Percentiles rank a stretch among this genome's conserved stretches.
phyloP scores from a whole-genome alignment of 2,797 vertebrate genomes.

The Otus scops region DNA sequence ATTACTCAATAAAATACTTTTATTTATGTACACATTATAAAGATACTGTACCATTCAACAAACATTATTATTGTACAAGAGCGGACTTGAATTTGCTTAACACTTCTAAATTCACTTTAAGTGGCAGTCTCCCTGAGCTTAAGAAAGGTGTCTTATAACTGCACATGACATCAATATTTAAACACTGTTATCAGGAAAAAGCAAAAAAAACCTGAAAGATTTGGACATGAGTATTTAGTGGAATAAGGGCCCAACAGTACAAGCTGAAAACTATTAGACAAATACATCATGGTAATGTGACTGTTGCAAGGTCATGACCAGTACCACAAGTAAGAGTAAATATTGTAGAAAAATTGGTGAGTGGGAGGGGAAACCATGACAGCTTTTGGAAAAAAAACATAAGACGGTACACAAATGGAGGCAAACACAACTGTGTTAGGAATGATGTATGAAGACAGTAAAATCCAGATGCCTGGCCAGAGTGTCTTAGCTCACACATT shows the following conservation, averaged over 20 bases:
- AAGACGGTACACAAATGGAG: not conserved
- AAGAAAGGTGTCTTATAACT: not conserved
- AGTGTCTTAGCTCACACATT: not conserved
- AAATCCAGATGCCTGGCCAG: not conserved
- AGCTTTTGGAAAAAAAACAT: not conserved
- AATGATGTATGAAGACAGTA: not conserved
- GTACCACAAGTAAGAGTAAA: not conserved
- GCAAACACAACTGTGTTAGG: not conserved
- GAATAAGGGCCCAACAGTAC: not conserved
- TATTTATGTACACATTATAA: conserved; percentile 9
- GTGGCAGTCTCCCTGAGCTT: conserved; percentile 20
- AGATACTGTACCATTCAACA: not conserved
- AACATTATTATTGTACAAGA: not conserved
- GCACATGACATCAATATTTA: not conserved
- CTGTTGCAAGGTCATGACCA: not conserved
- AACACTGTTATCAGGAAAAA: not conserved
- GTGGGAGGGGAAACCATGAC: fast-evolving
- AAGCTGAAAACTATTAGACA: not conserved
- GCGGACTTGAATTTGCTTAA: not conserved
- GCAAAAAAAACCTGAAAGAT: not conserved
- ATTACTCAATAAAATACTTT: conserved; percentile 32
- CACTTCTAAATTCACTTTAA: not conserved
- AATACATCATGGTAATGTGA: not conserved
- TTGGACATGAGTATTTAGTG: not conserved
- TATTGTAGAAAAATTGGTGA: not conserved